Evolutionary conservation across 1,140 invertebrate genomes (phyloP), one percentile per base, ranked within the genome.

Genomic region (Drosophila mojavensis): DNA sequence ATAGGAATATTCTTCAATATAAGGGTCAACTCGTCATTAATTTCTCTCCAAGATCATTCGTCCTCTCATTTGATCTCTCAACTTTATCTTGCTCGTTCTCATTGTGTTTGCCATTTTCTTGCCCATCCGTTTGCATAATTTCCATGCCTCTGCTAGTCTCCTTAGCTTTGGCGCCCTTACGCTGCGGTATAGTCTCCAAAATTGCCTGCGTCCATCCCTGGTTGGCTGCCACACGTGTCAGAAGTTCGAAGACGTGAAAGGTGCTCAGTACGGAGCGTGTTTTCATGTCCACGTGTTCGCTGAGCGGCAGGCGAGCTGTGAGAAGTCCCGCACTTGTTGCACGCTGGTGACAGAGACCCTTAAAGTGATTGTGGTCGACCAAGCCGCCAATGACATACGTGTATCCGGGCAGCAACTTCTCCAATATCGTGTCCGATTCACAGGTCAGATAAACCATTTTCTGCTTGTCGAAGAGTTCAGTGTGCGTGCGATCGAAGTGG

Each of bases 351-450:
- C 97, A 99, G 15, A 98, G 91, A 5, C 98, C 98, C 96, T 99
- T 99, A 79, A 98, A 96, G 77, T 95, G 94, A 94, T 99, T 99
- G 92, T 99, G 98, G 93, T 99, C 99, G 0, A 99, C 98, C 15
- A 99, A 93, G 55, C 98, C 99, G 48, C 99, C 98, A 93, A 99
- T 99, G 45, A 99, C 95, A 90, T 99, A 99, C 47, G 96, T 94
- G 92, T 96, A 96, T 66, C 95, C 94, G 13, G 96, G 94, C 75
- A 97, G 95, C 69, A 99, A 93, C 54, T 93, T 92, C 59, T 95
- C 94, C 61, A 99, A 94, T 3, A 98, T 93, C 94, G 98, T 98
- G 56, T 97, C 95, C 4, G 98, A 99, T 92, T 99, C 99, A 92
- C 98, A 98, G 20, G 97, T 97, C 56, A 99, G 94, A 93, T 99